These are phyloP conservation scores for Heliconius aoede DNA, from an alignment of 2,888 invertebrate species.

Conservation along the genomic window DNA sequence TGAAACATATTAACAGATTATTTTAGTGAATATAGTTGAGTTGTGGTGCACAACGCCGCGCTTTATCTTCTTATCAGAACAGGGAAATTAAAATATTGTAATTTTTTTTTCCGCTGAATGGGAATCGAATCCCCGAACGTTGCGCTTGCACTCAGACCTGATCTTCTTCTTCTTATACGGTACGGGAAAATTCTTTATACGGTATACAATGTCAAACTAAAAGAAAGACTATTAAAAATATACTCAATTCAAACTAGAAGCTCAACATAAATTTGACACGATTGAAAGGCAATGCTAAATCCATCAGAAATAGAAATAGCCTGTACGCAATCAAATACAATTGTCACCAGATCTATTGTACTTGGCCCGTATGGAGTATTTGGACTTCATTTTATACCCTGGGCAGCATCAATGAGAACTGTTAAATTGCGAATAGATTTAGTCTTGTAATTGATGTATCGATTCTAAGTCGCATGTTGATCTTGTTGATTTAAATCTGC, in stretches of 20 bases:
- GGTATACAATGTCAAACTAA: too few species aligned
- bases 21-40: too few species aligned
- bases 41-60: too few species aligned
- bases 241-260: not conserved
- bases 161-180: too few species aligned
- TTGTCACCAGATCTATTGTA: slow-evolving; percentile 42
- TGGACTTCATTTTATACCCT: slow-evolving; percentile 27
- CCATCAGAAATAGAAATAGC: slow-evolving; percentile 26
- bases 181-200: too few species aligned
- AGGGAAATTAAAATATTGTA: too few species aligned
- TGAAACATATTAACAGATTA: too few species aligned
- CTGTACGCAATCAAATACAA: slow-evolving; percentile 45
- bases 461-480: not conserved
- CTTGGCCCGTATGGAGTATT: slow-evolving; percentile 18
- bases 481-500: slow-evolving; percentile 1
- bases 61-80: too few species aligned
- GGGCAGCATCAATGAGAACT: not conserved
- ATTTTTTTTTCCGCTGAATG: too few species aligned
- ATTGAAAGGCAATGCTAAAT: slow-evolving; percentile 16
- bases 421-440: slow-evolving; percentile 7
- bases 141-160: too few species aligned
- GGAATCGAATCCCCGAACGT: too few species aligned
- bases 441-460: not conserved
- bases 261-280: slow-evolving; percentile 6
- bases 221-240: not conserved